These are phyloP conservation scores for Poecilia wingei DNA, from an alignment of 2,797 vertebrate genomes.

Conservation along the genomic window DNA sequence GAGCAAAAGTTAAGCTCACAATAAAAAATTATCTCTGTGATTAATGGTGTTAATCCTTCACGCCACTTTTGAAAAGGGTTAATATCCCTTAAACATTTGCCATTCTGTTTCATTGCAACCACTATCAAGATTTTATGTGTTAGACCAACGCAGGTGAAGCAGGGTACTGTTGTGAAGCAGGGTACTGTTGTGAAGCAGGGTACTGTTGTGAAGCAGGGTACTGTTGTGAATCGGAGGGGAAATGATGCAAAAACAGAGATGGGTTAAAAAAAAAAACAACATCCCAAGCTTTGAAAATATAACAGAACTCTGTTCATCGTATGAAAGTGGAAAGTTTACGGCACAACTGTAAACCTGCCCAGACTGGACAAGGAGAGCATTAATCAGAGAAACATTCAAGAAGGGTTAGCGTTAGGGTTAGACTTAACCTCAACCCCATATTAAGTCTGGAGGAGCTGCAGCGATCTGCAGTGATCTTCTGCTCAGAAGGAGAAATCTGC, in stretches of 20 bases:
- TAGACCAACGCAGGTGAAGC: not conserved
- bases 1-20: slow-evolving; percentile 14
- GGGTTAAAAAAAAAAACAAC: not conserved
- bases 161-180: not conserved
- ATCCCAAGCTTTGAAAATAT: not conserved
- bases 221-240: not conserved
- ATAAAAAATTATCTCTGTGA: slow-evolving; percentile 9
- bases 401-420: too few species aligned
- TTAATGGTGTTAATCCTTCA: not conserved
- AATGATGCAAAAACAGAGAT: not conserved
- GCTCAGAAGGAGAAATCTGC: not conserved
- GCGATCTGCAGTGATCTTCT: not conserved
- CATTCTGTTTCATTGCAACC: not conserved
- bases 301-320: not conserved
- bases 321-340: not conserved
- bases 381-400: not conserved
- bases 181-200: not conserved
- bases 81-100: not conserved
- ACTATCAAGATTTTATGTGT: not conserved
- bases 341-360: not conserved
- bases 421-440: too few species aligned
- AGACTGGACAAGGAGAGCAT: not conserved
- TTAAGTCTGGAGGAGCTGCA: not conserved
- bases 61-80: not conserved
- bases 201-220: not conserved